A percentile compares a stretch with the other conserved stretches of the same genome.
Evolutionary conservation across 2,888 invertebrate genomes (phyloP).

Genomic region (Drosophila hawaiiensis): DNA sequence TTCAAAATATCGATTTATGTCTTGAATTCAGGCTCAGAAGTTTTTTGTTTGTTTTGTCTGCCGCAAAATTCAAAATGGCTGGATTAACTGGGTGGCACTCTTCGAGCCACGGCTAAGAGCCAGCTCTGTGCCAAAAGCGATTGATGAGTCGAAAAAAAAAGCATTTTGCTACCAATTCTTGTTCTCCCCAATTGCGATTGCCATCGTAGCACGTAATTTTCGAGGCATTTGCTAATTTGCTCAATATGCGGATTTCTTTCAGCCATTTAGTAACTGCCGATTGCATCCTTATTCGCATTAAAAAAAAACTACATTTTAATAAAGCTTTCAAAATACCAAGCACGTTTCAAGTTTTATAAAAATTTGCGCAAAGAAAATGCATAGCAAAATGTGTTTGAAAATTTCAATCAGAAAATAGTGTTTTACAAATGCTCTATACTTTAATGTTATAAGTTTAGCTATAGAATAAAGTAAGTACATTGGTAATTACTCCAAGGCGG

Average conservation of each 20-base stretch:
- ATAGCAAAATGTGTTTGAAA: constrained; percentile 1
- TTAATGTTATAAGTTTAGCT: background rate
- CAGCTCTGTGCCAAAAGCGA: constrained; percentile 32
- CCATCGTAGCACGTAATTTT: constrained; percentile 46
- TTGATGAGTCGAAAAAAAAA: constrained; percentile 41
- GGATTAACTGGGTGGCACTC: constrained; percentile 48
- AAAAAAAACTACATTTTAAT: constrained; percentile 54
- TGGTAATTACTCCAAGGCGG: too few relatives aligned
- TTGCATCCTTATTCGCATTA: constrained; percentile 50
- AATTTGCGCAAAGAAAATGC: constrained; percentile 11
- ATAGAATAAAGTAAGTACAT: background rate
- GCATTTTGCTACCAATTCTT: constrained; percentile 6
- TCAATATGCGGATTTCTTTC: constrained; percentile 62
- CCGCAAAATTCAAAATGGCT: constrained; percentile 56
- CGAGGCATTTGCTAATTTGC: constrained; percentile 54
- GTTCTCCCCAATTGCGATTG: constrained; percentile 2
- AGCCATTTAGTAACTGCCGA: constrained; percentile 50
- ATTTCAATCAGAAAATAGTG: background rate
- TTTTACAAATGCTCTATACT: constrained; percentile 6
- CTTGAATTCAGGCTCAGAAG: constrained; percentile 43
- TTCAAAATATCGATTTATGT: constrained; percentile 70
- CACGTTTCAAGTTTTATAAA: constrained; percentile 54
- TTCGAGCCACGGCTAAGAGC: constrained; percentile 25
- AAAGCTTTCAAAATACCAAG: constrained; percentile 37
- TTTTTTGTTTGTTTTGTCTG: constrained; percentile 35